A percentile compares a stretch with the other conserved stretches of the same genome.
Conservation (phyloP, 2,113 vertebrate species). For the Prinia subflava region DNA sequence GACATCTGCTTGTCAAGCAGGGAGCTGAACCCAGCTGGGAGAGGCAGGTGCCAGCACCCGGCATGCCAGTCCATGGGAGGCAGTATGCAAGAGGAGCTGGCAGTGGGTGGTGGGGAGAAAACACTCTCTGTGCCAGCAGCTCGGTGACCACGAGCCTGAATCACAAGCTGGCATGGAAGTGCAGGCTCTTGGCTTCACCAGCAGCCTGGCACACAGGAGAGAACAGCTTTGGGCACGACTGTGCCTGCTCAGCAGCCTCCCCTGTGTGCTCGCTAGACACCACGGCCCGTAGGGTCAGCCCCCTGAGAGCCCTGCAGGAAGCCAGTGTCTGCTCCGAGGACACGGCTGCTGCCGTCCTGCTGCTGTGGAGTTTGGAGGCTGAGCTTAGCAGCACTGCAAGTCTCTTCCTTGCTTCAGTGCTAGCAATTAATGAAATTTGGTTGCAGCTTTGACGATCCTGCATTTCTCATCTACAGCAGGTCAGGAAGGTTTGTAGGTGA, state of each 20-base stretch:
- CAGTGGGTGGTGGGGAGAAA: not conserved
- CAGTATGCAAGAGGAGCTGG: not conserved
- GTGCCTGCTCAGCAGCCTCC: not conserved
- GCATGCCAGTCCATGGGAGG: not conserved
- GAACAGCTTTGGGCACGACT: not conserved
- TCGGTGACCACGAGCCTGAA: not conserved
- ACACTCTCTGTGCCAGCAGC: not conserved
- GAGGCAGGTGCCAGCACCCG: not conserved
- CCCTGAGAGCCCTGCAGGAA: not conserved
- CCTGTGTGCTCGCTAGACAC: rapidly evolving
- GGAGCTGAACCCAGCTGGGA: constrained; percentile 13
- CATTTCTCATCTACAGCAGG: not conserved
- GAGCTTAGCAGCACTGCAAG: not conserved
- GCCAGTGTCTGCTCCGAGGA: rapidly evolving
- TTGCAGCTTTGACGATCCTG: not conserved
- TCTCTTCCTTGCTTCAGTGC: rapidly evolving
- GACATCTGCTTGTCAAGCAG: not conserved
- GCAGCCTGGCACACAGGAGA: not conserved
- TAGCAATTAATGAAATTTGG: not conserved
- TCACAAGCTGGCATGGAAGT: not conserved
- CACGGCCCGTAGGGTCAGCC: not conserved
- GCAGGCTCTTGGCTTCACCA: not conserved
- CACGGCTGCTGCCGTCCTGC: rapidly evolving
- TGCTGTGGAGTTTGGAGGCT: not conserved
- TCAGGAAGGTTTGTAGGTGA: not conserved